Conservation (phyloP, 1,140 invertebrate species). For the Phymorhynchus buccinoides region DNA sequence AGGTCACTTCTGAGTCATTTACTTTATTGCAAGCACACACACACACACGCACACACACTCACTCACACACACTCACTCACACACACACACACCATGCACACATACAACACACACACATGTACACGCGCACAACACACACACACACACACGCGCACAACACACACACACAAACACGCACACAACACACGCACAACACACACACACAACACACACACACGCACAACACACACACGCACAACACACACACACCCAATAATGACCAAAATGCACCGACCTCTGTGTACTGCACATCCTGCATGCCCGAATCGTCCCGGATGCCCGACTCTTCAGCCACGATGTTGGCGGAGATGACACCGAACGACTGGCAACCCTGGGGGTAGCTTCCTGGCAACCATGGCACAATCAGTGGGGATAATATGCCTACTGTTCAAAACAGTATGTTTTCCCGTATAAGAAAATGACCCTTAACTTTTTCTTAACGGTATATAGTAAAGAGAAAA, state of each 20-base stretch:
- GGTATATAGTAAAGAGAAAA: too few species aligned
- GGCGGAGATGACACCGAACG: slow-evolving; percentile 85
- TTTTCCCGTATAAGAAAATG: too few species aligned
- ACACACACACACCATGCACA: too few species aligned
- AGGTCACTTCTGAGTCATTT: too few species aligned
- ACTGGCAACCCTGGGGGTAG: slow-evolving; percentile 84
- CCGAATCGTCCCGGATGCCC: slow-evolving; percentile 72
- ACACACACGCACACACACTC: too few species aligned
- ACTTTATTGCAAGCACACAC: too few species aligned
- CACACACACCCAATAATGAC: too few species aligned
- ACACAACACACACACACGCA: not conserved
- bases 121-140: not conserved
- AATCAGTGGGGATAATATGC: too few species aligned
- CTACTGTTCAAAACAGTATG: too few species aligned
- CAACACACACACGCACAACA: not conserved
- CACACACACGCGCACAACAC: not conserved
- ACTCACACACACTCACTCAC: too few species aligned
- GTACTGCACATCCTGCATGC: slow-evolving; percentile 91
- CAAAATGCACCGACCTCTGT: slow-evolving; percentile 77
- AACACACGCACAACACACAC: not conserved
- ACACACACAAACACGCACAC: not conserved
- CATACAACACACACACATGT: too few species aligned
- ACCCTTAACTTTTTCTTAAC: too few species aligned
- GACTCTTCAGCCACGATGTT: slow-evolving; percentile 83
- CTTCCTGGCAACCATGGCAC: slow-evolving; percentile 58